Evolutionary conservation across 2,888 invertebrate species (phyloP), one percentile per base, ranked within the genome.

Genomic region (Aleiodes alternator): DNA sequence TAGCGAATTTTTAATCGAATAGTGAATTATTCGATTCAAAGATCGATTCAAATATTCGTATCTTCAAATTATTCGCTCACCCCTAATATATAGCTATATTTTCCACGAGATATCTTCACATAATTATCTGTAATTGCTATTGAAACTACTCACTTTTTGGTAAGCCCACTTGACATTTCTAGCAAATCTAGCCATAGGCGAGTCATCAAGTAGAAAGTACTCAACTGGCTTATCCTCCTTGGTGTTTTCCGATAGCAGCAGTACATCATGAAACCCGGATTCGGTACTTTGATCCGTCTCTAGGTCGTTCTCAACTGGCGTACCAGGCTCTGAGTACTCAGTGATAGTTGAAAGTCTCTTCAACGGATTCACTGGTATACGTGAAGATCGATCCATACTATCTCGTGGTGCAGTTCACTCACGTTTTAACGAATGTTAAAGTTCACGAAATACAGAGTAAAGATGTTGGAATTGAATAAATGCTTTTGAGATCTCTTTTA

Each of bases 111-210:
- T 38, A 38, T 38, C 38, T 38, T 38, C 1, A 7, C 43, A 43
- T 43, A 6, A 43, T 55, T 64, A 14, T 23, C 51, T 43, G 9
- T 50, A 50, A 73, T 55, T 71, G 16, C 16, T 38, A 38, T 59
- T 38, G 23, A 53, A 43, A 51, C 75, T 76, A 85, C 85, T 85
- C 79, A 88, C 87, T 84, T 86, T 87, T 80, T 86, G 84, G 80
- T 84, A 84, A 82, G 86, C 82, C 87, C 86, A 87, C 81, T 85
- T 86, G 84, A 84, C 80, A 82, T 84, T 84, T 7, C 85, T 81
- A 38, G 83, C 81, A 78, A 86, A 87, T 71, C 84, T 85, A 48
- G 83, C 86, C 84, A 85, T 83, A 66, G 86, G 86, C 75, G 85
- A 85, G 79, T 87, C 84, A 79, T 87, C 87, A 73, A 85, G 77